phyloP scores from a whole-genome alignment of 1,140 invertebrate genomes.

The Lepidurus packardi region DNA sequence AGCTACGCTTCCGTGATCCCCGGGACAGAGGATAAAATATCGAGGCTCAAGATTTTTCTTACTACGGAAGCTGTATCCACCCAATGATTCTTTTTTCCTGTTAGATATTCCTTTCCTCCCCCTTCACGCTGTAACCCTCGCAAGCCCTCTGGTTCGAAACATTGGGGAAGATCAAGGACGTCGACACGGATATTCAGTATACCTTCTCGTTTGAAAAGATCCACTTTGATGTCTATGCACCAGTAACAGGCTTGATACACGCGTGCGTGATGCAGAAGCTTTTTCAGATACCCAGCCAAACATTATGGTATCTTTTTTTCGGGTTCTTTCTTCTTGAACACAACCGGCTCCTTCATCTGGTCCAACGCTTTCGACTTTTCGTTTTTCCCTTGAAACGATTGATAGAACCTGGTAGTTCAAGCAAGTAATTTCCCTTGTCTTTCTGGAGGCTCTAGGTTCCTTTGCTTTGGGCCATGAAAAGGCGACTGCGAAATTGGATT shows the following conservation, averaged over 20 bases:
- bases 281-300: too few species aligned
- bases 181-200: not conserved
- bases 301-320: too few species aligned
- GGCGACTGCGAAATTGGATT: constrained; percentile 8
- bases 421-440: constrained; percentile 5
- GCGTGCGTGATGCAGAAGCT: too few species aligned
- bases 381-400: not conserved
- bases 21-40: too few species aligned
- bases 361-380: not conserved
- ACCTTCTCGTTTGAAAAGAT: not conserved
- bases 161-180: constrained; percentile 3
- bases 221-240: not conserved
- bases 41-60: too few species aligned
- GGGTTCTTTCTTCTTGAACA: too few species aligned
- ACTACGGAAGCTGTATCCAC: not conserved
- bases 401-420: not conserved
- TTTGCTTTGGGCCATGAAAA: constrained; percentile 15
- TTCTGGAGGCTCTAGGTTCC: constrained; percentile 7
- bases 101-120: not conserved
- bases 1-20: too few species aligned
- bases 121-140: not conserved
- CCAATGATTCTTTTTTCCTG: not conserved
- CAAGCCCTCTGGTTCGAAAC: not conserved
- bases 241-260: too few species aligned
- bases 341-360: not conserved